A percentile compares a stretch with the other conserved stretches of the same genome.
phyloP scores from a whole-genome alignment of 2,888 invertebrate genomes.

The Zeuzera pyrina region DNA sequence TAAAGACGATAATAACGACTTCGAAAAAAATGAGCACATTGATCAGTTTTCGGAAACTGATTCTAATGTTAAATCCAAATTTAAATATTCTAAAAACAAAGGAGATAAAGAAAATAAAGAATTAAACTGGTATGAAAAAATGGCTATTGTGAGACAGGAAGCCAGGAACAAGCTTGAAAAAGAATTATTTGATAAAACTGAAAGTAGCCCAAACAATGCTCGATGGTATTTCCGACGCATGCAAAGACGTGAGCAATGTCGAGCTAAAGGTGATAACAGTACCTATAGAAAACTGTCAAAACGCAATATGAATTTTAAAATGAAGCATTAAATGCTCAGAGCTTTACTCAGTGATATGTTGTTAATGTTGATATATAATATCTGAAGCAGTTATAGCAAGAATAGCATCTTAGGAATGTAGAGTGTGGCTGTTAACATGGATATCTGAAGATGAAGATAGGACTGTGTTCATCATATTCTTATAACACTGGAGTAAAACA shows the following conservation, averaged over 20 bases:
- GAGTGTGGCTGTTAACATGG: too few species aligned
- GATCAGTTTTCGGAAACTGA: constrained; percentile 25
- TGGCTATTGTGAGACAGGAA: constrained; percentile 40
- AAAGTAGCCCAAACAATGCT: constrained; percentile 40
- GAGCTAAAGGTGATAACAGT: constrained; percentile 47
- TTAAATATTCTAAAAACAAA: too few species aligned
- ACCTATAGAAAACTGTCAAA: constrained; percentile 43
- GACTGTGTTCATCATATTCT: too few species aligned
- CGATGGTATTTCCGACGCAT: constrained; percentile 65
- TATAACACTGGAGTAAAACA: too few species aligned
- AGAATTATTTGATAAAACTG: constrained; percentile 41
- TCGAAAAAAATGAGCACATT: constrained; percentile 23
- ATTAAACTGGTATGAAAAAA: constrained; percentile 48
- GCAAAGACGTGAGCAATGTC: constrained; percentile 59
- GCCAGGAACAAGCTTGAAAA: constrained; percentile 49
- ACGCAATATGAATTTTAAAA: constrained; percentile 51
- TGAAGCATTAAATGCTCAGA: constrained; percentile 46
- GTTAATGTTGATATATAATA: too few species aligned
- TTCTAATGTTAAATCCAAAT: constrained; percentile 6
- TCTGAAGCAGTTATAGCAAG: too few species aligned
- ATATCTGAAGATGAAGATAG: too few species aligned
- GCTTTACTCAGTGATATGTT: too few species aligned
- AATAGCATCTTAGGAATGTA: too few species aligned
- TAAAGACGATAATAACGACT: constrained; percentile 23
- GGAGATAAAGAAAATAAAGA: constrained; percentile 12